Evolutionary conservation across 2,797 vertebrate genomes (phyloP).

Genomic region (Coreius guichenoti): DNA sequence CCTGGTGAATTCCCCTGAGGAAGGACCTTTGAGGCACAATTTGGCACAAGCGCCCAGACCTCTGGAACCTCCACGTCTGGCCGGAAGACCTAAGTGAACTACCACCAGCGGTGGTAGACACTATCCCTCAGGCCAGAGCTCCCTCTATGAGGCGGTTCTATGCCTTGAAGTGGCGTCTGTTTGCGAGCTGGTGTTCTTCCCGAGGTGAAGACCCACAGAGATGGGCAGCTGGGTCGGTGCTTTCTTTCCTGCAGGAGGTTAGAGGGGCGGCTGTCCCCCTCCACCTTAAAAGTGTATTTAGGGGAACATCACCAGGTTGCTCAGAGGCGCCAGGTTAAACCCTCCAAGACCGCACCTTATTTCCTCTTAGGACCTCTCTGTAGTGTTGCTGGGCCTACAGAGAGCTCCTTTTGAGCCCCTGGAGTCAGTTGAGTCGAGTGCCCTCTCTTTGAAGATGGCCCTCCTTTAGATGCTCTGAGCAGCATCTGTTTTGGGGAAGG

Average conservation of each 20-base stretch:
- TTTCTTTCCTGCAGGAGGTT: neutral
- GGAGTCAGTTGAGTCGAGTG: too few relatives aligned
- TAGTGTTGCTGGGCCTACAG: too few relatives aligned
- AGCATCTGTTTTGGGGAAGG: too few relatives aligned
- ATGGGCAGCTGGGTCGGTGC: neutral
- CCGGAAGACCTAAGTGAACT: too few relatives aligned
- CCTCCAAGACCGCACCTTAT: neutral
- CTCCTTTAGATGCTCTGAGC: too few relatives aligned
- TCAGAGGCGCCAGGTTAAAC: neutral
- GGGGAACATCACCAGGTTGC: neutral
- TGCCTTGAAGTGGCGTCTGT: neutral
- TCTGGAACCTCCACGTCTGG: too few relatives aligned
- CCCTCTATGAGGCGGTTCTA: neutral
- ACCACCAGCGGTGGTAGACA: neutral
- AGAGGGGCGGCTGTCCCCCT: too few relatives aligned
- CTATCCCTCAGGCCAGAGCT: neutral
- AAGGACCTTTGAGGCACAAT: neutral
- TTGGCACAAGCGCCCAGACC: neutral
- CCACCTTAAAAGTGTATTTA: neutral
- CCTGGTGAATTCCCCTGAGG: too few relatives aligned
- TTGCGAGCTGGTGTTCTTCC: neutral
- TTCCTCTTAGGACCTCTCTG: too few relatives aligned
- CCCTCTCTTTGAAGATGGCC: too few relatives aligned
- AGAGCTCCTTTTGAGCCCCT: too few relatives aligned
- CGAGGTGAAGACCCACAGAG: neutral